A percentile compares a stretch with the other conserved stretches of the same genome.
Evolutionary conservation across 2,888 invertebrate species (phyloP).

Genomic region (Plebejus argus): DNA sequence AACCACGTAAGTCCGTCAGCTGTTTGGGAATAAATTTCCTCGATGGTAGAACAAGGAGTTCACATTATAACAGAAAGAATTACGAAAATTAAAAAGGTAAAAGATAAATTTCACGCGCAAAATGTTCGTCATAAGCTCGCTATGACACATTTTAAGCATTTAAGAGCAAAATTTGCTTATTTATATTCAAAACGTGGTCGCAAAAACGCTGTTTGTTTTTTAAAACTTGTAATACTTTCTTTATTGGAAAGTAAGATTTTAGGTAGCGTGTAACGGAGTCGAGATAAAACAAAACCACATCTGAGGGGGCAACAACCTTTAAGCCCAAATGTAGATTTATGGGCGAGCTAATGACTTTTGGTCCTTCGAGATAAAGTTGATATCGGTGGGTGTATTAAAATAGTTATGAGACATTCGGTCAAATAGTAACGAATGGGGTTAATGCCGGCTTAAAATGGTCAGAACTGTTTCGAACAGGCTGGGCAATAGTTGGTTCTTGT

Average conservation of each 20-base stretch:
- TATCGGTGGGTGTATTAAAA: background rate
- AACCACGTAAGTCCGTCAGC: too few species aligned
- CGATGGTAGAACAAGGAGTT: too few species aligned
- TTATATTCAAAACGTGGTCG: conserved; percentile 23
- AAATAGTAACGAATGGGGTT: background rate
- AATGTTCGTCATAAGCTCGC: background rate
- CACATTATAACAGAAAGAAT: background rate
- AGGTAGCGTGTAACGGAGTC: conserved; percentile 29
- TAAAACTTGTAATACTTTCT: conserved; percentile 40
- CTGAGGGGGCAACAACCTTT: too few species aligned
- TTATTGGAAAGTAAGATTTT: conserved; percentile 35
- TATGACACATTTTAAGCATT: conserved; percentile 27
- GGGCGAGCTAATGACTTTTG: conserved; percentile 26
- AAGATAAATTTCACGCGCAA: background rate
- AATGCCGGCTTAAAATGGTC: background rate
- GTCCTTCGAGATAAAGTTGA: background rate
- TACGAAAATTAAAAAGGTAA: background rate
- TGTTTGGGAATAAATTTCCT: too few species aligned
- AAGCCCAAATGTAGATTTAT: conserved; percentile 6
- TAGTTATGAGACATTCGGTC: background rate
- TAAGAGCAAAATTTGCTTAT: conserved; percentile 15
- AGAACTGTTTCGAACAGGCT: background rate
- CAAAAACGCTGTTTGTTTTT: conserved; percentile 56
- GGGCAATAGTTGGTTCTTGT: background rate
- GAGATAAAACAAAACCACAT: conserved; percentile 26